Conservation (phyloP, 2,113 vertebrate species). For the Salvelinus fontinalis region DNA sequence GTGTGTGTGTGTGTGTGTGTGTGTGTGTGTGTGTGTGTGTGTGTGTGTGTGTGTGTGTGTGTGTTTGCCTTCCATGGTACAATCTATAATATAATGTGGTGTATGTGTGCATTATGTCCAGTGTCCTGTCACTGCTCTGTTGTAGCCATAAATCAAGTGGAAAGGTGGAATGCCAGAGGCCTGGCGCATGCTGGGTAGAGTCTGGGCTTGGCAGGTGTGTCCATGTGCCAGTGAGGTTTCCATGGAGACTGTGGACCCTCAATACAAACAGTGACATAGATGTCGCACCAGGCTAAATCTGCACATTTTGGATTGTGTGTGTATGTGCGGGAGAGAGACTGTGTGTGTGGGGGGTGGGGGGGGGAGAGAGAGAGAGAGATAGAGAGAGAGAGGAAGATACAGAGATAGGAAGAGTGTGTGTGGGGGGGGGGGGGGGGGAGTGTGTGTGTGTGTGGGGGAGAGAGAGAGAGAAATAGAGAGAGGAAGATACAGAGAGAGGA, state of each 20-base stretch:
- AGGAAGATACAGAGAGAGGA: no score
- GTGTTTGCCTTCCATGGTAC: neutral
- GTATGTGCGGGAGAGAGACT: neutral
- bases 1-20: no score
- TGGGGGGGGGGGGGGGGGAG: no score
- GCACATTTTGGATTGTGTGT: slow-evolving; percentile 5
- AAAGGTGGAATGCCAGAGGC: slow-evolving; percentile 46
- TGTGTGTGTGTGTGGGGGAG: no score
- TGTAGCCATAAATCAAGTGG: slow-evolving; percentile 34
- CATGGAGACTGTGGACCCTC: slow-evolving; percentile 32
- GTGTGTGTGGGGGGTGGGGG: neutral
- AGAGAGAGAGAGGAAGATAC: neutral
- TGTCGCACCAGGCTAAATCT: slow-evolving; percentile 12
- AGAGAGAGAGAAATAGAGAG: no score
- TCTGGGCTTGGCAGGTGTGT: slow-evolving; percentile 36
- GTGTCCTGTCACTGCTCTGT: slow-evolving; percentile 31
- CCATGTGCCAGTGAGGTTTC: slow-evolving; percentile 35
- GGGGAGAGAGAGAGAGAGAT: neutral
- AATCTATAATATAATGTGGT: neutral
- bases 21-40: no score
- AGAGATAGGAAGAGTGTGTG: neutral
- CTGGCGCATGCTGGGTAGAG: slow-evolving; percentile 35
- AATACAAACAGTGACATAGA: neutral
- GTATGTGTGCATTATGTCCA: slow-evolving; percentile 6
- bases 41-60: no score